phyloP scores from a whole-genome alignment of 1,140 invertebrate genomes.

The Megathymus violae region DNA sequence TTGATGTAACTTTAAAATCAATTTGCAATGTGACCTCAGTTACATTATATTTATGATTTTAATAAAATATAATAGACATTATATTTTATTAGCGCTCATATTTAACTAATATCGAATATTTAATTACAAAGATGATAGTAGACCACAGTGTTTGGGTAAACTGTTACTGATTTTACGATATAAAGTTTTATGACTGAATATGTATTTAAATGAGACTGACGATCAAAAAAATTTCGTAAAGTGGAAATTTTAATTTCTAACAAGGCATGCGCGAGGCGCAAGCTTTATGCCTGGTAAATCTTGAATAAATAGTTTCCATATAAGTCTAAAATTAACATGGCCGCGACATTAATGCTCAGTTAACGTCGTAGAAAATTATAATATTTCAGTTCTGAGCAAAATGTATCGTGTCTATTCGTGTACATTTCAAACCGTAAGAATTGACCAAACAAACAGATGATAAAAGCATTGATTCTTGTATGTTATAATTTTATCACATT shows the following conservation, averaged over 20 bases:
- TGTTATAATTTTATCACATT: not conserved
- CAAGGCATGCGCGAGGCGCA: too few species aligned
- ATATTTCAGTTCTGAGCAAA: conserved; percentile 1
- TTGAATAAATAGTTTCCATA: not conserved
- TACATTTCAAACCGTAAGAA: not conserved
- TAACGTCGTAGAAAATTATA: not conserved
- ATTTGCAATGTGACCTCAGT: too few species aligned
- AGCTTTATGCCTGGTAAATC: not conserved
- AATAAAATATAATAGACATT: too few species aligned
- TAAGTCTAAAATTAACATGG: conserved; percentile 11
- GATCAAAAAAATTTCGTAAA: not conserved
- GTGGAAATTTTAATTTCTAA: not conserved
- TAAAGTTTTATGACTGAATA: not conserved
- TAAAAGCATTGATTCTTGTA: not conserved
- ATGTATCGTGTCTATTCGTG: conserved; percentile 13
- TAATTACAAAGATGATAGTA: not conserved
- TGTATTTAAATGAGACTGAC: not conserved
- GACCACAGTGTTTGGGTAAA: not conserved
- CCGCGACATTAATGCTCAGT: not conserved
- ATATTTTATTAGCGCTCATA: not conserved
- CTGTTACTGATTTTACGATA: not conserved
- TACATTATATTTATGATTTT: too few species aligned
- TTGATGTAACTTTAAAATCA: too few species aligned
- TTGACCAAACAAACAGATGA: not conserved
- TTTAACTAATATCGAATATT: not conserved